Evolutionary conservation across 2,797 vertebrate genomes (phyloP).

Genomic region (Cirrhinus molitorella): DNA sequence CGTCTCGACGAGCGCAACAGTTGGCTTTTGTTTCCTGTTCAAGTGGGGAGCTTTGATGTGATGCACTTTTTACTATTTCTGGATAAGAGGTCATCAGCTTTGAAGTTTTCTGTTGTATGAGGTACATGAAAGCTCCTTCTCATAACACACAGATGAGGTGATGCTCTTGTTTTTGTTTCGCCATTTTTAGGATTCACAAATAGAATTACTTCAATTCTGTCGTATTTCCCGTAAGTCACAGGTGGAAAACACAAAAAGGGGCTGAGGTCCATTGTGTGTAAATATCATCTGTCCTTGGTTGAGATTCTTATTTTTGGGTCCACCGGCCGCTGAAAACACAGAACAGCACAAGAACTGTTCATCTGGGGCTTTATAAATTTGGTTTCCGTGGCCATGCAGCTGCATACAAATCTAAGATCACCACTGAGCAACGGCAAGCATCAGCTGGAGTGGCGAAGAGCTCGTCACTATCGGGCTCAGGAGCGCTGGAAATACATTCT

Average conservation of each 20-base stretch:
- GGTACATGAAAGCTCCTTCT: constrained; percentile 18
- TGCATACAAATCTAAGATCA: constrained; percentile 54
- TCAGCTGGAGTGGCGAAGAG: constrained; percentile 42
- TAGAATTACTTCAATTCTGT: neutral
- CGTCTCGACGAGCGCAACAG: neutral
- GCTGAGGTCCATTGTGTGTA: neutral
- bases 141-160: constrained; percentile 3
- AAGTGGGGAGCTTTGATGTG: constrained; percentile 31
- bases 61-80: constrained; percentile 28
- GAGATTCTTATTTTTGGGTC: constrained; percentile 10
- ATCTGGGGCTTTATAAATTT: constrained; percentile 33
- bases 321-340: constrained; percentile 21
- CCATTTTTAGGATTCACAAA: constrained; percentile 28
- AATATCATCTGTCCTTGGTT: constrained; percentile 29
- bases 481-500: constrained; percentile 40
- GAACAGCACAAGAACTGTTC: constrained; percentile 14
- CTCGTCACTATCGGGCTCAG: constrained; percentile 21
- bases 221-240: neutral
- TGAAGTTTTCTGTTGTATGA: constrained; percentile 35
- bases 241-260: neutral
- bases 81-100: constrained; percentile 27
- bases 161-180: constrained; percentile 12
- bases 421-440: constrained; percentile 2
- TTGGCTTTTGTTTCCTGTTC: constrained; percentile 36
- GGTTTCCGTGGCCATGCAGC: constrained; percentile 42